These are phyloP conservation scores for Ischnura elegans DNA, from an alignment of 2,888 invertebrate genomes.

Conservation along the genomic window DNA sequence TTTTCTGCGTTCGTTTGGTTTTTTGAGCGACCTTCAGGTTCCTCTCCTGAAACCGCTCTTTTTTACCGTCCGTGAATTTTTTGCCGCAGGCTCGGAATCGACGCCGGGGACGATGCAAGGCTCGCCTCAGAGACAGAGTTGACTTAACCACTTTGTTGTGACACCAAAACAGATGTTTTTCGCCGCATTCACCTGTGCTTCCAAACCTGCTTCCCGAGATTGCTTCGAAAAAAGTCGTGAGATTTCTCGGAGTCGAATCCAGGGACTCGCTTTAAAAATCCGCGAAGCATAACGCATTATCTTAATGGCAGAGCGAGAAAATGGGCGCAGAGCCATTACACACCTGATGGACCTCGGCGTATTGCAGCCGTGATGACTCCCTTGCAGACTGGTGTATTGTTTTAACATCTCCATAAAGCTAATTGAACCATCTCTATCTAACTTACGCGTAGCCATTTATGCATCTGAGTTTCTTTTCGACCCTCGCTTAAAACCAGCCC, in stretches of 20 bases:
- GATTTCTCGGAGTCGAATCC: background rate
- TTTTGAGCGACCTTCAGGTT: conserved; percentile 33
- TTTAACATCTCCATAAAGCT: conserved; percentile 21
- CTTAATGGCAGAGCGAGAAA: conserved; percentile 4
- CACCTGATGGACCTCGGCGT: background rate
- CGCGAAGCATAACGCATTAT: background rate
- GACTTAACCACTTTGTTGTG: conserved; percentile 31
- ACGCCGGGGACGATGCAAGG: background rate
- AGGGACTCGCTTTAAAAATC: background rate
- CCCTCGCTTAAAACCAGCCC: no score
- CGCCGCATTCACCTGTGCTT: conserved; percentile 4
- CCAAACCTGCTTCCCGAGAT: background rate
- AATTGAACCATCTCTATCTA: background rate
- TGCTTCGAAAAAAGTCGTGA: background rate
- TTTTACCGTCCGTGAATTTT: background rate
- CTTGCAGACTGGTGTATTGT: background rate
- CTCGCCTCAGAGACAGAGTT: background rate
- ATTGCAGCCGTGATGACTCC: background rate
- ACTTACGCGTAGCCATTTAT: background rate
- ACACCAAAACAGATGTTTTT: conserved; percentile 27
- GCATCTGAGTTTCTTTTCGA: background rate
- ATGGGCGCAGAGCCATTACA: background rate
- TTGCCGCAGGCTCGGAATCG: background rate
- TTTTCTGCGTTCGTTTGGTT: background rate
- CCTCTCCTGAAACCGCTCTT: background rate